Evolutionary conservation across 2,113 vertebrate species (phyloP), one percentile per base, ranked within the genome.

Genomic region (Talpa occidentalis): DNA sequence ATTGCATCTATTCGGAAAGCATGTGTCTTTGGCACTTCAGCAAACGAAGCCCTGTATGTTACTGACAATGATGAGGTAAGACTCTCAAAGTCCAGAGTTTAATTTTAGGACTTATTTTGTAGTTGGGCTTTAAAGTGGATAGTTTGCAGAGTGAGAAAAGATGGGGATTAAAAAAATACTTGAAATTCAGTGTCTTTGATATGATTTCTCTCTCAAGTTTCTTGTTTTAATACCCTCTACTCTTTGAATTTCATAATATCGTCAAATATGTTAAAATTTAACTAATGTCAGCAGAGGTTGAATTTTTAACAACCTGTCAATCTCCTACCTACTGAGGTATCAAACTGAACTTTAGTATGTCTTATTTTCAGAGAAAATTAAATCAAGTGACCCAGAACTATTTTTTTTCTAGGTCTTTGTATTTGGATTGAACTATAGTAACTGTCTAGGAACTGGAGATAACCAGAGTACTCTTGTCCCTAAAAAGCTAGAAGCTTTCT

Each of bases 361-460:
- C 80, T 76, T 85, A 24, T 86, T 85, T 94, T 86, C 77, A 56
- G 49, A 79, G 79, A 30, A 30, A 54, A 80, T 73, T n/a, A 59
- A 26, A 73, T 10, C 62, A 84, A 83, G 73, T 52, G 35, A 91
- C 49, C 76, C 37, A 91, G 69, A 93, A 30, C 54, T 85, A 0
- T 94, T 97, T 98, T 81, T 94, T 92, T 95, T 89, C 62, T 98
- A 99, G 99, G 99, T 99, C 88, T 99, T 98, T 97, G 99, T 99
- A 79, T 99, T 99, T 97, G 99, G 99, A 52, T 95, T 99, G 97
- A 99, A 99, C 98, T 99, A 99, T 97, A 99, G 99, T 96, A 99
- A 99, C 98, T 99, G 99, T 95, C 97, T 99, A 97, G 99, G 99
- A 86, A 99, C 99, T 70, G 99, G 99, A 93, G 99, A 99, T 98